phyloP scores from a whole-genome alignment of 2,888 invertebrate genomes.

The Cephus rjabovi region DNA sequence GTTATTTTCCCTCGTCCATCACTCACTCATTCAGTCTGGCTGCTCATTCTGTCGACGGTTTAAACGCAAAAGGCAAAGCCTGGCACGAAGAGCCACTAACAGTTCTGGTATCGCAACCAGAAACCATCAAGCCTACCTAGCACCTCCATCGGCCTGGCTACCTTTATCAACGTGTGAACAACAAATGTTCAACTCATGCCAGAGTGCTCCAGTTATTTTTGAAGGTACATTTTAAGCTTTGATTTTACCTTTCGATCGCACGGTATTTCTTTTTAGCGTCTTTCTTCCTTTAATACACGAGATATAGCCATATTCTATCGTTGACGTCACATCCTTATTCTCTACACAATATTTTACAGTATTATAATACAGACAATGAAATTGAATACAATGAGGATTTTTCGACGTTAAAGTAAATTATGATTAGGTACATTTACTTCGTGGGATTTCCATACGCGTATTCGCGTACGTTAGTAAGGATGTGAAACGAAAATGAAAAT shows the following conservation, averaged over 20 bases:
- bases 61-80: conserved; percentile 47
- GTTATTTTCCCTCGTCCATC: conserved; percentile 53
- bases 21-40: conserved; percentile 51
- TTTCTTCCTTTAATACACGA: not conserved
- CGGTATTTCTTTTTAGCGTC: not conserved
- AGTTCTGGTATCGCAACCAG: not conserved
- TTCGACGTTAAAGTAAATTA: not conserved
- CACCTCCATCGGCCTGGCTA: not conserved
- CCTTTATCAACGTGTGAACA: not conserved
- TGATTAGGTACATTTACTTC: not conserved
- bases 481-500: not conserved
- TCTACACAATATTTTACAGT: not conserved
- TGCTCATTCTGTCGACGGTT: conserved; percentile 54
- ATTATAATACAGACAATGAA: not conserved
- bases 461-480: not conserved
- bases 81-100: conserved; percentile 51
- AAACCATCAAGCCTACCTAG: not conserved
- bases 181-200: not conserved
- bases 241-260: not conserved
- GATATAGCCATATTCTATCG: not conserved
- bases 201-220: not conserved
- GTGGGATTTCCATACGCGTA: not conserved
- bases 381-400: not conserved
- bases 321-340: not conserved
- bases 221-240: not conserved